These are phyloP conservation scores for Sanderia malayensis DNA, from an alignment of 30 jellyfish, hydroid and myxozoan genomes.

Conservation along the genomic window DNA sequence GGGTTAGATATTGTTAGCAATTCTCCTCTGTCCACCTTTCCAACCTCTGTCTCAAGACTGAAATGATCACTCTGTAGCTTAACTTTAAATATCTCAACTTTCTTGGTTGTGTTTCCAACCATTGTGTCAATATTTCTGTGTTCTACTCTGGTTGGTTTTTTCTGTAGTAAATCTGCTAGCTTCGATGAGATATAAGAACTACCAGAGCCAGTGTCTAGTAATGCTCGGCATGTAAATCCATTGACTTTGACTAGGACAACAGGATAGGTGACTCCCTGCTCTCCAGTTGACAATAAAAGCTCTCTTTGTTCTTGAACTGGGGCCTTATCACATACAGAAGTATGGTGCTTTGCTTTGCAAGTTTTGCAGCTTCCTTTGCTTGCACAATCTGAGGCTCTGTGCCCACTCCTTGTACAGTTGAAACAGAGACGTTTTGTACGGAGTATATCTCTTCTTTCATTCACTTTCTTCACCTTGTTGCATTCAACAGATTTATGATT, in stretches of 20 bases:
- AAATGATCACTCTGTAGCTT: neutral
- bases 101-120: neutral
- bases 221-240: neutral
- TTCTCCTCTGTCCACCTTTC: neutral
- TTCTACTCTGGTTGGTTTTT: neutral
- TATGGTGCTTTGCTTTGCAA: neutral
- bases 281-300: neutral
- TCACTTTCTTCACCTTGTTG: neutral
- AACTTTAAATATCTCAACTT: neutral
- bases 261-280: conserved; percentile 1
- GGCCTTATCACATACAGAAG: neutral
- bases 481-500: neutral
- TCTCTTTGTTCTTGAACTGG: neutral
- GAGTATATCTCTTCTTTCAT: neutral
- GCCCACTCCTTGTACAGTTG: conserved; percentile 1
- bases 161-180: conserved; percentile 1
- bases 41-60: neutral
- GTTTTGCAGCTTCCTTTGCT: conserved; percentile 1
- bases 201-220: conserved; percentile 1
- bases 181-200: neutral
- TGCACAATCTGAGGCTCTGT: conserved; percentile 2
- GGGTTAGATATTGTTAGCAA: neutral
- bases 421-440: neutral
- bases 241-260: neutral
- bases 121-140: neutral